Evolutionary conservation across 2,113 vertebrate species (phyloP).

Genomic region (Saccopteryx bilineata): DNA sequence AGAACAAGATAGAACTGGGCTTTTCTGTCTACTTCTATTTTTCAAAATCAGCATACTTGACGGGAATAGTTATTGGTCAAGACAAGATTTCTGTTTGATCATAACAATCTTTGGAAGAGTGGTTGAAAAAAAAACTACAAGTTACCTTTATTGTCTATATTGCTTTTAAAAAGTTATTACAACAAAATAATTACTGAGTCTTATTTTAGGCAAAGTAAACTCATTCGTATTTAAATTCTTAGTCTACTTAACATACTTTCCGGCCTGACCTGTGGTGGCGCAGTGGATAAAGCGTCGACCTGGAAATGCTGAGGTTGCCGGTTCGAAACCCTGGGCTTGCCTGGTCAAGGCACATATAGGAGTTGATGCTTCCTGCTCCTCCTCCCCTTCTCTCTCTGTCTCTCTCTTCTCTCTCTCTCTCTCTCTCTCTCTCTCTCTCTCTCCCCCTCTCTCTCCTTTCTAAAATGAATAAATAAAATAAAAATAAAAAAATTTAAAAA

Average conservation of each 20-base stretch:
- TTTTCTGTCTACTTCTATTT: neutral
- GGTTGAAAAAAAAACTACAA: neutral
- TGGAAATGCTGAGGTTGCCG: too few relatives aligned
- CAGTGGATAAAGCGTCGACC: too few relatives aligned
- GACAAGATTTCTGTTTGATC: neutral
- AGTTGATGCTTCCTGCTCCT: too few relatives aligned
- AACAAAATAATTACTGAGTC: constrained; percentile 4
- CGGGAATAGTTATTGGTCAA: neutral
- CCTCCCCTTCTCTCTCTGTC: too few relatives aligned
- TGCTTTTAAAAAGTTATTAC: neutral
- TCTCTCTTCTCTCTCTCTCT: too few relatives aligned
- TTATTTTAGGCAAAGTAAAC: constrained; percentile 28
- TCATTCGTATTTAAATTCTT: constrained; percentile 13
- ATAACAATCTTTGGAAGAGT: neutral
- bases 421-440: too few relatives aligned
- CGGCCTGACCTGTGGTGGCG: too few relatives aligned
- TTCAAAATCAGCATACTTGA: neutral
- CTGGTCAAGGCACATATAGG: too few relatives aligned
- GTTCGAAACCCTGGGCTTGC: too few relatives aligned
- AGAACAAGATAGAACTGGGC: neutral
- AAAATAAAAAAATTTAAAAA: too few relatives aligned
- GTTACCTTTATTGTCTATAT: neutral
- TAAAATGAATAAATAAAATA: too few relatives aligned
- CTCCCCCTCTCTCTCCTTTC: too few relatives aligned
- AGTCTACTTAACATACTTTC: neutral